Conservation (phyloP, 2,113 vertebrate species). For the Bothrops jararaca region DNA sequence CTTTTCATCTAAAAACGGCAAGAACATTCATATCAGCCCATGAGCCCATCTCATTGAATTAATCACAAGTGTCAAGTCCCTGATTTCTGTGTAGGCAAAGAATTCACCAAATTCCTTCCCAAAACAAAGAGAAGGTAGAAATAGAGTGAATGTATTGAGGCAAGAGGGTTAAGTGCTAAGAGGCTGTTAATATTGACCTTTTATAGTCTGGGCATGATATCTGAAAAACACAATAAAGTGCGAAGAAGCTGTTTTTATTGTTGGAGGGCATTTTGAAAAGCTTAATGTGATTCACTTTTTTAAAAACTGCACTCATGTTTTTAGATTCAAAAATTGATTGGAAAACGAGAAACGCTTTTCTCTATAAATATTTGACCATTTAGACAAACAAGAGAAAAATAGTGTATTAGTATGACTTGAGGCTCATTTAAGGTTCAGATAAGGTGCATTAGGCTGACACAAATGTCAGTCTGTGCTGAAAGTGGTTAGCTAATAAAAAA, state of each 20-base stretch:
- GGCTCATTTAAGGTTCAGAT: not conserved
- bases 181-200: not conserved
- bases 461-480: not conserved
- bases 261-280: not conserved
- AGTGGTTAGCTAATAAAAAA: not conserved
- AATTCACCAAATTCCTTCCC: not conserved
- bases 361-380: not conserved
- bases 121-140: not conserved
- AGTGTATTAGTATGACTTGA: not conserved
- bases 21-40: conserved; percentile 53
- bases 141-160: not conserved
- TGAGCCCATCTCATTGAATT: conserved; percentile 46
- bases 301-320: not conserved
- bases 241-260: not conserved
- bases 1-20: conserved; percentile 39
- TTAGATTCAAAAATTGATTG: not conserved
- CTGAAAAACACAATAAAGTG: not conserved
- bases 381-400: not conserved
- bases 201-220: not conserved
- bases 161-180: not conserved
- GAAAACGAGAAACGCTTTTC: not conserved
- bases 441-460: not conserved
- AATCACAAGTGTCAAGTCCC: conserved; percentile 37
- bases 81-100: conserved; percentile 3
- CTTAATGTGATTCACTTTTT: not conserved